phyloP scores from a whole-genome alignment of 2,113 vertebrate genomes.

The Macquaria ambigua region DNA sequence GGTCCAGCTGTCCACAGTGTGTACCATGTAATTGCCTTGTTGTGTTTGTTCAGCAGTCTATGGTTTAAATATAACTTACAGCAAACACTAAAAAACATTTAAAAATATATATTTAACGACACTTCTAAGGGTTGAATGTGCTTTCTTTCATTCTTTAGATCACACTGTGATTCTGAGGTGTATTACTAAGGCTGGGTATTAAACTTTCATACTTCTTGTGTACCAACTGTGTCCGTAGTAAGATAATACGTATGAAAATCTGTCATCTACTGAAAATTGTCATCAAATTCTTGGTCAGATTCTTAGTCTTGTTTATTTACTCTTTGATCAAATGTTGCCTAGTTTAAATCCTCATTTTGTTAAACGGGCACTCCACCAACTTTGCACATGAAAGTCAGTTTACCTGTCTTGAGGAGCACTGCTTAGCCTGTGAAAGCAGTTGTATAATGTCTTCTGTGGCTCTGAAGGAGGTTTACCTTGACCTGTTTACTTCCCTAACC shows the following conservation, averaged over 20 bases:
- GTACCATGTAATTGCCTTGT: neutral
- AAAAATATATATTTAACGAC: neutral
- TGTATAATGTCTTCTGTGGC: too few relatives aligned
- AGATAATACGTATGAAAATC: neutral
- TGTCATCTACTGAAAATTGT: neutral
- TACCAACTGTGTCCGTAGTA: neutral
- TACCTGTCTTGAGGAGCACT: too few relatives aligned
- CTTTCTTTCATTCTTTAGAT: neutral
- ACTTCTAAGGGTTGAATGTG: neutral
- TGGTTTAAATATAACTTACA: neutral
- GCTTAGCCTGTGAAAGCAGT: too few relatives aligned
- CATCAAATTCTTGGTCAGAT: neutral
- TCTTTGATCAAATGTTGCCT: neutral
- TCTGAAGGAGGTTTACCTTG: neutral
- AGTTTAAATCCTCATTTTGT: neutral
- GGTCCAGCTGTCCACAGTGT: neutral
- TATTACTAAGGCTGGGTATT: neutral
- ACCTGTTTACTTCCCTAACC: too few relatives aligned
- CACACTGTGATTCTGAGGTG: neutral
- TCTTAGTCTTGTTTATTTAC: neutral
- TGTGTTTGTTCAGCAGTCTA: neutral
- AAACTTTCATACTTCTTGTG: neutral
- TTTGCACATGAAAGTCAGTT: neutral
- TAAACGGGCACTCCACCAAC: neutral
- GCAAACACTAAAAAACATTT: neutral